Conservation (phyloP, 1,140 invertebrate genomes). For the Papilio xuthus region DNA sequence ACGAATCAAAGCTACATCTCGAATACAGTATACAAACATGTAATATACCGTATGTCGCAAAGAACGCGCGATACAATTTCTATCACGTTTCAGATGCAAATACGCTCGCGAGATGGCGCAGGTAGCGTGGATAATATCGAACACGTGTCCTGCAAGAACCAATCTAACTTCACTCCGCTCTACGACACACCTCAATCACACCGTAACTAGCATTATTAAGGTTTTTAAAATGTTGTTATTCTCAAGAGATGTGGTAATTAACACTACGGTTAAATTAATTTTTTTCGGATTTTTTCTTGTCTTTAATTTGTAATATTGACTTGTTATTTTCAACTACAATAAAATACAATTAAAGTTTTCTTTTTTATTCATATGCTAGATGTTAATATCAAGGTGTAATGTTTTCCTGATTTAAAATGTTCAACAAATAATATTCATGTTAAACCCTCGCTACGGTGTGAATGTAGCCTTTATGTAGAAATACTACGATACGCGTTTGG, state of each 20-base stretch:
- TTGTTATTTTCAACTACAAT: too few relatives aligned
- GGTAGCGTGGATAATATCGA: constrained; percentile 27
- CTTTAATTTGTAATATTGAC: too few relatives aligned
- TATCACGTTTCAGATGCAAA: constrained; percentile 4
- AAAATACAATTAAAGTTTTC: too few relatives aligned
- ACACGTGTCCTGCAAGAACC: constrained; percentile 21
- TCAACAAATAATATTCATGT: background rate
- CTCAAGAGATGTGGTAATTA: too few relatives aligned
- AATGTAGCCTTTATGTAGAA: background rate
- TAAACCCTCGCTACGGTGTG: background rate
- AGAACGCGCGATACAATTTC: background rate
- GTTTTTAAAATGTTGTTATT: background rate
- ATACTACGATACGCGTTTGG: background rate
- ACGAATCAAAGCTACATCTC: background rate
- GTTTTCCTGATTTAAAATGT: background rate
- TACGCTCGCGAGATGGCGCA: background rate
- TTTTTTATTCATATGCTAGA: too few relatives aligned
- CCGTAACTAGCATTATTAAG: background rate
- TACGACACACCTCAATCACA: constrained; percentile 6
- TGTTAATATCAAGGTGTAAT: too few relatives aligned
- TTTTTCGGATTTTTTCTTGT: too few relatives aligned
- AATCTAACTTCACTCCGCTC: constrained; percentile 25
- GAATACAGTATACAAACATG: background rate
- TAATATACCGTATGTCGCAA: background rate
- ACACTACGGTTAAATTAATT: too few relatives aligned